Evolutionary conservation across 2,113 vertebrate genomes (phyloP).

Genomic region (Cavia aperea): DNA sequence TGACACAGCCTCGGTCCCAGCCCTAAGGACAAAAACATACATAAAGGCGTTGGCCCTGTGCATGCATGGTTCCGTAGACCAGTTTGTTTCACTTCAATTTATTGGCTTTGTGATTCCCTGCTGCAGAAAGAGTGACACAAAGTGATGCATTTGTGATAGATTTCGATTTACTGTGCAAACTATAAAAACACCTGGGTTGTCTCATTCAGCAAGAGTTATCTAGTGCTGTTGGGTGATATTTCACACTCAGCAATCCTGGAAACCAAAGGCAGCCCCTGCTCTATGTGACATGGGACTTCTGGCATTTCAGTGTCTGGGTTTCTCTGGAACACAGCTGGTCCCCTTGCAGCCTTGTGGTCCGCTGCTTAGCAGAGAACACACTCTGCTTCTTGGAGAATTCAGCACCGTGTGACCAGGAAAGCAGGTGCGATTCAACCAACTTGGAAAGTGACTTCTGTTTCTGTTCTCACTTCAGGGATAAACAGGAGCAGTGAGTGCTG

Average conservation of each 20-base stretch:
- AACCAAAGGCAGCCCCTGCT: neutral
- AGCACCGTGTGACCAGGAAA: neutral
- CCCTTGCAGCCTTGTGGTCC: neutral
- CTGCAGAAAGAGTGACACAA: neutral
- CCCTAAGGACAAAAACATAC: no score
- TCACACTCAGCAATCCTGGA: neutral
- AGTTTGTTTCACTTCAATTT: neutral
- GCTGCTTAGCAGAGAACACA: fast-evolving
- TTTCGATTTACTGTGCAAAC: neutral
- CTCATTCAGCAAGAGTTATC: neutral
- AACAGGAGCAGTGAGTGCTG: neutral
- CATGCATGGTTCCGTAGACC: fast-evolving
- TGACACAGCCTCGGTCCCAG: neutral
- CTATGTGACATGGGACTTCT: fast-evolving
- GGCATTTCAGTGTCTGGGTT: neutral
- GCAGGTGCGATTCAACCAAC: neutral
- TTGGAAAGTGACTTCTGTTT: fast-evolving
- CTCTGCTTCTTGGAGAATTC: no score
- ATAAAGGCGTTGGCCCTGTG: fast-evolving
- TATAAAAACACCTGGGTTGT: neutral
- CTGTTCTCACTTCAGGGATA: neutral
- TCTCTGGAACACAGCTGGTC: neutral
- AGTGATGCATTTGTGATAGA: neutral
- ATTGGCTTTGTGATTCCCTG: neutral
- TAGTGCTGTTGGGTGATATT: neutral